These are phyloP conservation scores for Camponotus fellah DNA, from an alignment of 2,888 invertebrate species.

Conservation along the genomic window DNA sequence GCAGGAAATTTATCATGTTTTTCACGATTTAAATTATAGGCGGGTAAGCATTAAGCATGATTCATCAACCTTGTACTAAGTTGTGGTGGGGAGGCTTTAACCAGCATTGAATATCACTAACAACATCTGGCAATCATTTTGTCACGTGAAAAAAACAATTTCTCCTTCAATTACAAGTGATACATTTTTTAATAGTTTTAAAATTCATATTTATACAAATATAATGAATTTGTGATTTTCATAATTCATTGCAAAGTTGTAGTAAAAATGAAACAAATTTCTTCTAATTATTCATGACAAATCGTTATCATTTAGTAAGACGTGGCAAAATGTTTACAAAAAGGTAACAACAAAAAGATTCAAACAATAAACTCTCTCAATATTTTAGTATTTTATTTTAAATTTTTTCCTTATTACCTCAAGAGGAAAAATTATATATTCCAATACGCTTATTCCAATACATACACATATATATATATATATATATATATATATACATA, in stretches of 20 bases:
- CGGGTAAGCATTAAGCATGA: constrained; percentile 42
- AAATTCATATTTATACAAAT: neutral
- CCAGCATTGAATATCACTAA: neutral
- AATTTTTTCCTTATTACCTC: neutral
- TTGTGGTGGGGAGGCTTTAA: constrained; percentile 48
- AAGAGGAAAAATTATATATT: neutral
- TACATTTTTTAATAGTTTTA: neutral
- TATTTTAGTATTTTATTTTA: neutral
- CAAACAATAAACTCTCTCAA: neutral
- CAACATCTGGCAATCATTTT: constrained; percentile 27
- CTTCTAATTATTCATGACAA: neutral
- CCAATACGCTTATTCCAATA: neutral
- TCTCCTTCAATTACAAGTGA: neutral
- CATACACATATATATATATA: neutral
- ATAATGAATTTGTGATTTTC: neutral
- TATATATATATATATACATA: neutral
- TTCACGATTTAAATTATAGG: neutral
- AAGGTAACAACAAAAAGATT: constrained; percentile 32
- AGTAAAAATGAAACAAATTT: constrained; percentile 2
- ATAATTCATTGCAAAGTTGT: neutral
- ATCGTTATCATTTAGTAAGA: neutral
- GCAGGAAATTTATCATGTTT: neutral
- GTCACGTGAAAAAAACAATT: neutral
- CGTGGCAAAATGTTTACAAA: constrained; percentile 60
- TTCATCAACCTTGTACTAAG: constrained; percentile 49